phyloP scores from a whole-genome alignment of 2,888 invertebrate species.

The Terebella lapidaria region DNA sequence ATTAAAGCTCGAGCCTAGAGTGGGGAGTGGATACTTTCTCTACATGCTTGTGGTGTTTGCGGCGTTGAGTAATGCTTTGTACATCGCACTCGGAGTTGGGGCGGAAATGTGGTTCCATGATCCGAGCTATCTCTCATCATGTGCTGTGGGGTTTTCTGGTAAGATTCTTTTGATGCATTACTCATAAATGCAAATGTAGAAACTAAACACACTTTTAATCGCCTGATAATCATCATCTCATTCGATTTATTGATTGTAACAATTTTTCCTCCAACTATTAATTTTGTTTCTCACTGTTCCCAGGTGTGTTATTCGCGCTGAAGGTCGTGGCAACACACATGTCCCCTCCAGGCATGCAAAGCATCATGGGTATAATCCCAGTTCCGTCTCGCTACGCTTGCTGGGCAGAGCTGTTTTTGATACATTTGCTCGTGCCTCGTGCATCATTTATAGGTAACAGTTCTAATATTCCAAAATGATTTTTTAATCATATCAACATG shows the following conservation, averaged over 20 bases:
- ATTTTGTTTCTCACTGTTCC: no score
- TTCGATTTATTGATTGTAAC: no score
- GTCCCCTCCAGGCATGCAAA: constrained; percentile 38
- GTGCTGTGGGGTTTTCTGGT: constrained; percentile 66
- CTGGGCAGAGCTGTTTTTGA: constrained; percentile 62
- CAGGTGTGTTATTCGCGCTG: constrained; percentile 63
- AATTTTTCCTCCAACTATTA: no score
- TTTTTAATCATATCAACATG: no score
- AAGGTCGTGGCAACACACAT: constrained; percentile 58
- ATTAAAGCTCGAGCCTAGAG: constrained; percentile 47
- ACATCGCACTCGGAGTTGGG: constrained; percentile 55
- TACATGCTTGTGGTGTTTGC: constrained; percentile 58
- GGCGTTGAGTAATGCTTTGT: constrained; percentile 56
- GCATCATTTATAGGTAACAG: constrained; percentile 58
- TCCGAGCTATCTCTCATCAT: constrained; percentile 56
- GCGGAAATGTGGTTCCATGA: constrained; percentile 55
- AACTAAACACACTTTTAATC: neutral
- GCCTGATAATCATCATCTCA: neutral
- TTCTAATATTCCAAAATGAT: no score
- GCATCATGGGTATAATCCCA: constrained; percentile 47
- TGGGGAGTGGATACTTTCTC: constrained; percentile 59
- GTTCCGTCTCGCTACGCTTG: constrained; percentile 59
- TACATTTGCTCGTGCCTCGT: constrained; percentile 62
- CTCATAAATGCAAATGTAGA: neutral
- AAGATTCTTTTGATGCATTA: constrained; percentile 12